Evolutionary conservation across 1,140 invertebrate species (phyloP).

Genomic region (Drosophila subobscura): DNA sequence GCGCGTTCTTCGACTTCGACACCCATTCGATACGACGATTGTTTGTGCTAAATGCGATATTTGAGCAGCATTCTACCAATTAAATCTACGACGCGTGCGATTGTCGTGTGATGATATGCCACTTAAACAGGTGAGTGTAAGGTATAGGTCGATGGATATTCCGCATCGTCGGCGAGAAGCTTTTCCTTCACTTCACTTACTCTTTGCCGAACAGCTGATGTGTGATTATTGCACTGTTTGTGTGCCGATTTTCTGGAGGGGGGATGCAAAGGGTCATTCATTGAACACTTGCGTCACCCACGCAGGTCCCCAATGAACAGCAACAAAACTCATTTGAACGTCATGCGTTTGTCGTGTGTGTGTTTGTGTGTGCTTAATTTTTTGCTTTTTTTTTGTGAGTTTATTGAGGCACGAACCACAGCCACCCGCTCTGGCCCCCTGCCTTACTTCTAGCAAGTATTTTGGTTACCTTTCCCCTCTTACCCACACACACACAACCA

Average conservation of each 20-base stretch:
- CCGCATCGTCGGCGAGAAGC: neutral
- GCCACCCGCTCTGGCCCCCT: conserved; percentile 36
- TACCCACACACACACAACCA: conserved; percentile 20
- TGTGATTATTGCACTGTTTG: conserved; percentile 56
- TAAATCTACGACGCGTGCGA: conserved; percentile 81
- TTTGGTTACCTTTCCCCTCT: conserved; percentile 76
- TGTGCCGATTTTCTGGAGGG: conserved; percentile 8
- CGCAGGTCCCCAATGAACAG: conserved; percentile 38
- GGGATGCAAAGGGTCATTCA: conserved; percentile 27
- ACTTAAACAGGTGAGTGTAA: conserved; percentile 82
- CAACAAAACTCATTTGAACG: conserved; percentile 29
- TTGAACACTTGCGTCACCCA: conserved; percentile 73
- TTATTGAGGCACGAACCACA: conserved; percentile 45
- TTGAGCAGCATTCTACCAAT: conserved; percentile 68
- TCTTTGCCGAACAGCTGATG: conserved; percentile 70
- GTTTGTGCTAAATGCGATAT: conserved; percentile 69
- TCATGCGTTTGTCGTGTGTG: conserved; percentile 30
- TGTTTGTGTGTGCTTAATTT: conserved; percentile 21
- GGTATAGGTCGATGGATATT: conserved; percentile 5
- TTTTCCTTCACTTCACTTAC: conserved; percentile 17
- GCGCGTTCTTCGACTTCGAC: no score
- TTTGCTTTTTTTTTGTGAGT: conserved; percentile 48
- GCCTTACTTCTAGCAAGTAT: conserved; percentile 58
- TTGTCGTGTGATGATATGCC: conserved; percentile 84
- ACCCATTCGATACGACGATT: neutral